These are phyloP conservation scores for Centroberyx gerrardi DNA, from an alignment of 2,797 vertebrate genomes.

Conservation along the genomic window DNA sequence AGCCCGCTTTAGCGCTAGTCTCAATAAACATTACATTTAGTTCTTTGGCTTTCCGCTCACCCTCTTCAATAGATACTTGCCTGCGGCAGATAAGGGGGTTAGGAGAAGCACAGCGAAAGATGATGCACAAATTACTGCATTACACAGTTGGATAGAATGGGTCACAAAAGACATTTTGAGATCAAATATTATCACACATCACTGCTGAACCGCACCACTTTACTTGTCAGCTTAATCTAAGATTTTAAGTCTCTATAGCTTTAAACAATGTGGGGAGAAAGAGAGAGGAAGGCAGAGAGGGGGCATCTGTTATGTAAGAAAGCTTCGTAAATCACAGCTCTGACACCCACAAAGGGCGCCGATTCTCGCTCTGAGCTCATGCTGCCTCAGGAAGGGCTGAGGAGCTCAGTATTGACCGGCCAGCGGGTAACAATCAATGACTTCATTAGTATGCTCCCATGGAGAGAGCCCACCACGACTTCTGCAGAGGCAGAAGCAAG, in stretches of 20 bases:
- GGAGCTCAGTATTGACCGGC: constrained; percentile 43
- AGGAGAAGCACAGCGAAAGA: constrained; percentile 61
- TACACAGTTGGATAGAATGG: constrained; percentile 13
- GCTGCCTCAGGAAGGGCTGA: constrained; percentile 26
- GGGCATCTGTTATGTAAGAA: neutral
- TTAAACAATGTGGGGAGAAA: constrained; percentile 17
- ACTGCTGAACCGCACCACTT: neutral
- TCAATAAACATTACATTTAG: constrained; percentile 99
- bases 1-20: constrained; percentile 99
- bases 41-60: constrained; percentile 99
- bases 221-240: neutral
- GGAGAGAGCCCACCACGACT: constrained; percentile 10
- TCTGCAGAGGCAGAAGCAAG: constrained; percentile 13
- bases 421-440: constrained; percentile 56
- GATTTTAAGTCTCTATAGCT: too few species aligned
- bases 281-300: neutral
- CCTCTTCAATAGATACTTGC: constrained; percentile 99
- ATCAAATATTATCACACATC: neutral
- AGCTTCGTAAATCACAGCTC: constrained; percentile 15
- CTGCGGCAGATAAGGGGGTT: constrained; percentile 86
- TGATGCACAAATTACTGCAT: constrained; percentile 35
- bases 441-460: constrained; percentile 57
- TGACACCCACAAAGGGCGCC: constrained; percentile 29
- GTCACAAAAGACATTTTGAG: constrained; percentile 9
- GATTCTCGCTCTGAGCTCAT: constrained; percentile 17